These are phyloP conservation scores for Mesembrinibis cayennensis DNA, from an alignment of 2,113 vertebrate genomes.

Conservation along the genomic window DNA sequence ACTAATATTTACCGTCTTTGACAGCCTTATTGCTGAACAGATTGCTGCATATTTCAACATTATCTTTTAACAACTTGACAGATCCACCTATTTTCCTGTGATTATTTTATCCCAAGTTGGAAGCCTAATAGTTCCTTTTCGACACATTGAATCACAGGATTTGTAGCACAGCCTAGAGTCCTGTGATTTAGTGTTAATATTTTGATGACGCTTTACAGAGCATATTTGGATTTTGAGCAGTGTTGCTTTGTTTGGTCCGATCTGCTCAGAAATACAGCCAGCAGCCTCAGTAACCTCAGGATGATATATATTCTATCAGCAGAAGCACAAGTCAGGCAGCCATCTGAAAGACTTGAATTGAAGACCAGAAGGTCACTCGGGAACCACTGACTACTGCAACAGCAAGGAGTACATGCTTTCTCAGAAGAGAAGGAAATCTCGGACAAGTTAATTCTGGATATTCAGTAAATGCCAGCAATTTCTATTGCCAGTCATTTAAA, in stretches of 20 bases:
- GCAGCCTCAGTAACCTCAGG: not conserved
- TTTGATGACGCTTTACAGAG: not conserved
- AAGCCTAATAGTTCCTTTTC: conserved; percentile 47
- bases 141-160: conserved; percentile 37
- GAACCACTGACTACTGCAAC: not conserved
- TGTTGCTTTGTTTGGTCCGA: not conserved
- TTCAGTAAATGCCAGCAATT: not conserved
- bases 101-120: conserved; percentile 55
- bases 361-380: not conserved
- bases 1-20: conserved; percentile 62
- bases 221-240: not conserved
- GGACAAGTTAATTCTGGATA: not conserved
- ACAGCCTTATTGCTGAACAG: conserved; percentile 32
- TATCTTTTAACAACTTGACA: conserved; percentile 68
- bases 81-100: conserved; percentile 60
- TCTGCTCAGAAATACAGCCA: not conserved
- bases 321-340: not conserved
- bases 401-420: not conserved
- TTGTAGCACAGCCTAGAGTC: not conserved
- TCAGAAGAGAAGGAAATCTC: not conserved
- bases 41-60: conserved; percentile 60
- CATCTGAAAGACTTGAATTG: not conserved
- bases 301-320: not conserved
- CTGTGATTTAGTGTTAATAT: conserved; percentile 28
- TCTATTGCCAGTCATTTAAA: not conserved